Percentiles rank a stretch among this genome's conserved stretches.
Conservation (phyloP, 2,888 invertebrate genomes). For the Volucella zonaria region DNA sequence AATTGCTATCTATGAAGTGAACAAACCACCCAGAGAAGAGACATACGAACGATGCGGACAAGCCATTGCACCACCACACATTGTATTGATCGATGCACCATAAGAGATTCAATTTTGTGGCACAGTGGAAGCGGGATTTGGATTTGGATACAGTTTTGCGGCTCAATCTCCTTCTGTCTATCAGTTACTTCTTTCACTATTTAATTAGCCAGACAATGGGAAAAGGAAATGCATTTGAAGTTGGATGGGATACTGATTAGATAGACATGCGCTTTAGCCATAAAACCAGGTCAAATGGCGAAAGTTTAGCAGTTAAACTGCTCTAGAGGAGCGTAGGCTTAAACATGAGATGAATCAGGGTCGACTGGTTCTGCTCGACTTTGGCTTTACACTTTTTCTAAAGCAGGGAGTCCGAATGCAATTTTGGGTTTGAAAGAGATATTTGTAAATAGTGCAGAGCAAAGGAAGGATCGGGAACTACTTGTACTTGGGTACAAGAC, state of each 20-base stretch:
- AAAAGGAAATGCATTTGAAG: constrained; percentile 12
- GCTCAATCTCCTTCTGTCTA: constrained; percentile 43
- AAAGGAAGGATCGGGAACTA: no score
- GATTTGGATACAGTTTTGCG: constrained; percentile 29
- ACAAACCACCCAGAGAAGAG: constrained; percentile 33
- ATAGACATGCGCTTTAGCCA: constrained; percentile 3
- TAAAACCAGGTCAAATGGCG: constrained; percentile 34
- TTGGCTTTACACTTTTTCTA: no score
- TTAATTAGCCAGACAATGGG: constrained; percentile 50
- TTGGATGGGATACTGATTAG: constrained; percentile 24
- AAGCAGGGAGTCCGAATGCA: no score
- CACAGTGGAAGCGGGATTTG: not conserved
- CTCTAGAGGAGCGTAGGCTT: not conserved
- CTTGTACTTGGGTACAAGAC: no score
- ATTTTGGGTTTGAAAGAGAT: no score
- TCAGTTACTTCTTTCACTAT: constrained; percentile 30
- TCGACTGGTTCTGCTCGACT: not conserved
- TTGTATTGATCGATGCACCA: constrained; percentile 41
- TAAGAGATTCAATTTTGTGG: constrained; percentile 39
- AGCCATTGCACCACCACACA: constrained; percentile 1
- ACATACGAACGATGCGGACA: not conserved
- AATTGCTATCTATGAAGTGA: constrained; percentile 27
- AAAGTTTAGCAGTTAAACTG: constrained; percentile 26
- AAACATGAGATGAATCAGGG: not conserved
- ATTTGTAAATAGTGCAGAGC: no score